Base-by-base conservation (phyloP, 2,888 invertebrate genomes). In the Orthosia gothica region DNA sequence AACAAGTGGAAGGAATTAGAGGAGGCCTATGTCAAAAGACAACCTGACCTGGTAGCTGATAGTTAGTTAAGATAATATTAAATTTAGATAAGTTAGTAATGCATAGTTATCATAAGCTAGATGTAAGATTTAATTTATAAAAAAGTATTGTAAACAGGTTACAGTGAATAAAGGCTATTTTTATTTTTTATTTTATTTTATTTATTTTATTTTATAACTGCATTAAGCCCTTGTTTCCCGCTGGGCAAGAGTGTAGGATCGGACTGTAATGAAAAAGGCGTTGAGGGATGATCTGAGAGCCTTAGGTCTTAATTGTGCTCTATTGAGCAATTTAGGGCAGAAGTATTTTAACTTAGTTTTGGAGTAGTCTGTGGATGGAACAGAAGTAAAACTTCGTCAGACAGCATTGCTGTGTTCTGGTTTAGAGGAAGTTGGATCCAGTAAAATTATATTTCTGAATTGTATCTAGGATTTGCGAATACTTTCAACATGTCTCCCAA, bases 181-280 rank as follows among this genome's bases (percentile, higher is more conserved):
- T n/a, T n/a, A n/a, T n/a, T n/a, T n/a, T n/a, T n/a, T n/a, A n/a
- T n/a, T n/a, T n/a, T n/a, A n/a, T n/a, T n/a, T n/a, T n/a, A n/a
- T n/a, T n/a, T n/a, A n/a, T n/a, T n/a, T n/a, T n/a, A n/a, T n/a
- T n/a, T n/a, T 81, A 54, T 81, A 77, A 77, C 49, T 61, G 5
- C 54, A 81, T 77, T 81, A 77, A 45, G 26, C 26, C 54, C 76
- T 57, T 54, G 59, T 50, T 75, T 26, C 47, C 70, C 40, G 13
- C 54, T 70, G 61, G 59, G n/a, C 40, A 50, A 5, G 32, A 45
- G 32, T 9, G 54, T 32, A 13, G 70, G 47, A 55, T 18, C 57
- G 32, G 77, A 67, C 58, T 50, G 26, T 76, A 76, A 78, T 76
- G 61, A 76, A 76, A 78, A 76, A 78, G 18, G 54, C 70, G 70